Conservation (phyloP, 92 coral and sea anemone species). For the Pocillopora meandrina region DNA sequence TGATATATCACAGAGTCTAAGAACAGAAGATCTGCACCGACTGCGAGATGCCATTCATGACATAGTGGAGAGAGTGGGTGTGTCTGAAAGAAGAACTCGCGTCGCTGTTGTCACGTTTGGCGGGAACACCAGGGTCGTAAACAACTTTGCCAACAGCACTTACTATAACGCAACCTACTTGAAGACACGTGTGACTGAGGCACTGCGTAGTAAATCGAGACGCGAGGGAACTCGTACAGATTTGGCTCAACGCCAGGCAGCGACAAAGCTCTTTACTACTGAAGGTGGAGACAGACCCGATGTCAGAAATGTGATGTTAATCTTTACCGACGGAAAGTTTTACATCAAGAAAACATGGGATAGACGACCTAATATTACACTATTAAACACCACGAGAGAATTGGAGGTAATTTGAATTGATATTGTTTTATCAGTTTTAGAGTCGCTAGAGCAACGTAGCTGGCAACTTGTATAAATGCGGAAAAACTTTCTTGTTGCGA, state of each 20-base stretch:
- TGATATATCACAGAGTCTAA: not conserved
- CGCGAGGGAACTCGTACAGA: not conserved
- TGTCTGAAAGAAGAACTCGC: not conserved
- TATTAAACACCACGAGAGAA: no score
- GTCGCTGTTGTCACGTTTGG: constrained; percentile 1
- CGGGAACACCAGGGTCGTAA: not conserved
- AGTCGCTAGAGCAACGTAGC: no score
- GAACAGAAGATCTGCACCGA: not conserved
- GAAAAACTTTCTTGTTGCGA: no score
- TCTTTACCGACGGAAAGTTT: constrained; percentile 4
- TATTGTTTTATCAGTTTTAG: no score
- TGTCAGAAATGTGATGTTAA: not conserved
- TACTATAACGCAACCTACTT: not conserved
- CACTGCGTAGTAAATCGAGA: not conserved
- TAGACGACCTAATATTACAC: no score
- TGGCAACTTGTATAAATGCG: no score
- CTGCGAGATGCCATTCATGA: not conserved
- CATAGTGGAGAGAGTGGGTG: not conserved
- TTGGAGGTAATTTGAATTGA: no score
- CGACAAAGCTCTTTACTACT: not conserved
- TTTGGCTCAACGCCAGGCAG: not conserved
- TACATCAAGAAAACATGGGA: no score
- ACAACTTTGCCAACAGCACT: not conserved
- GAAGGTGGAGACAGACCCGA: constrained; percentile 16
- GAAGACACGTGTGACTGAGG: not conserved